phyloP scores from a whole-genome alignment of 2,797 vertebrate genomes.

The Ptychadena robeensis region DNA sequence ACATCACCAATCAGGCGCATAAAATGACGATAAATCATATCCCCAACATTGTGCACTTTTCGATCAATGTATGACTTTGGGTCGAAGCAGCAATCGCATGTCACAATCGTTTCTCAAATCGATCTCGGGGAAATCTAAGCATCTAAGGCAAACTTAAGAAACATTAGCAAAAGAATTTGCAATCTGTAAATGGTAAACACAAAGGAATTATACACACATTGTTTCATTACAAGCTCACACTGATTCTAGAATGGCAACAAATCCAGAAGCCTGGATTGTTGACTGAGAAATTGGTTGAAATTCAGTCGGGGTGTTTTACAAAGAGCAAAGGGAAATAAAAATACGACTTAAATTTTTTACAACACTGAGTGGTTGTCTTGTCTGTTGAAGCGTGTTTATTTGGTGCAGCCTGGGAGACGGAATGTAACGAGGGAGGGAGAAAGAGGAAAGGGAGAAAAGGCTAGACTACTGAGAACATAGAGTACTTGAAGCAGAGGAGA shows the following conservation, averaged over 20 bases:
- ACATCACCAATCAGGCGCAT: too few species aligned
- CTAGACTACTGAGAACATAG: slow-evolving; percentile 4
- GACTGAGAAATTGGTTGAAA: slow-evolving; percentile 43
- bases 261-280: slow-evolving; percentile 1
- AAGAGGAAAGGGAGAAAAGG: slow-evolving; percentile 1
- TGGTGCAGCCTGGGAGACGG: slow-evolving; percentile 12
- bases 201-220: not conserved
- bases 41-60: too few species aligned
- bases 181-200: slow-evolving; percentile 16
- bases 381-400: slow-evolving; percentile 52
- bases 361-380: slow-evolving; percentile 55
- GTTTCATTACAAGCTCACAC: slow-evolving; percentile 18
- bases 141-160: too few species aligned
- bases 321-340: slow-evolving; percentile 59
- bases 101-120: too few species aligned
- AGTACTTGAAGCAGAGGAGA: slow-evolving; percentile 8
- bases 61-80: too few species aligned
- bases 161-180: too few species aligned
- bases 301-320: slow-evolving; percentile 45
- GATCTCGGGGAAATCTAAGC: too few species aligned
- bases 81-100: too few species aligned
- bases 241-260: slow-evolving; percentile 35
- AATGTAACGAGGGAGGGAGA: slow-evolving; percentile 22
- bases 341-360: slow-evolving; percentile 56
- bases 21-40: too few species aligned